Evolutionary conservation across 2,888 invertebrate genomes (phyloP), one percentile per base, ranked within the genome.

Genomic region (Lysandra coridon): DNA sequence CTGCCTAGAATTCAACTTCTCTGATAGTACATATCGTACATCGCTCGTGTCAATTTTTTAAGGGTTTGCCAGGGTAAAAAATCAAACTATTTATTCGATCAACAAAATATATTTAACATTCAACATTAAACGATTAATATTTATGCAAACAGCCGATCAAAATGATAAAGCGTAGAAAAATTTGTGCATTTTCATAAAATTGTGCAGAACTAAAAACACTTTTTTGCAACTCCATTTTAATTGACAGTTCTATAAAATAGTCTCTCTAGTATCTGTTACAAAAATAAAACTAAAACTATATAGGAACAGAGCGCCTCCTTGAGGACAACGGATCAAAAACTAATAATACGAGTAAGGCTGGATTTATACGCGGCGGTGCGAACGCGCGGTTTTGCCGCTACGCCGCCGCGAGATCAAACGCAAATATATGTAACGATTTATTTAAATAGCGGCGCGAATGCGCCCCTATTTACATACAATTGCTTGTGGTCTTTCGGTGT

Each of bases 71-170:
- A 37, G 69, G 69, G 14, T 37, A 33, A 37, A 49, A 53, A 69
- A 73, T 53, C 17, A 78, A 78, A 78, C 44, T 30, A 73, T 53
- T 14, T 3, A 17, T 73, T 53, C 30, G 64, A 73, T 53, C 73
- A 53, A 73, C 73, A 78, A 78, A 78, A 78, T 78, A 78, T 78
- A 78, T 78, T 78, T 30, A 73, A 78, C 73, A 78, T 73, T 78
- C 69, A 44, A 78, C 53, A 49, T 64, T 69, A 37, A 49, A 69
- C 44, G 17, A 69, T 69, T 53, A 62, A 78, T 40, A 78, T 60
- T 78, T 33, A 33, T 69, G 69, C 64, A 30, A 78, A 62, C 23
- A 33, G 4, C 49, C 7, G 64, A 78, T 30, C 6, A 78, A 44
- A 64, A 78, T 57, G 17, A 44, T 69, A 78, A 78, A 78, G 53